phyloP scores from a whole-genome alignment of 2,888 invertebrate genomes.

The Meandrusa payeni region DNA sequence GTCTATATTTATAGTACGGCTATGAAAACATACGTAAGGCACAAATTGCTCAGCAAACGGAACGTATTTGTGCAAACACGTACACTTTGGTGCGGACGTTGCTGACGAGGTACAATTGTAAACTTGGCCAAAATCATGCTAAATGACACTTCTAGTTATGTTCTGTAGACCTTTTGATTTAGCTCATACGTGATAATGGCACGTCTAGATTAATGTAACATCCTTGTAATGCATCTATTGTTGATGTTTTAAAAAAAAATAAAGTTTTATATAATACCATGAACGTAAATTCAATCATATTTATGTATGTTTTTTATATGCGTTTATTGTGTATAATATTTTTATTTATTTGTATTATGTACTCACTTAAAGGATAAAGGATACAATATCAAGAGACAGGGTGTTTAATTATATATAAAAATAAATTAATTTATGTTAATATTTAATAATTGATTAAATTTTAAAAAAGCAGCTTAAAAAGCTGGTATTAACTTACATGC shows the following conservation, averaged over 20 bases:
- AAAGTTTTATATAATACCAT: no score
- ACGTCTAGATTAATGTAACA: slow-evolving; percentile 21
- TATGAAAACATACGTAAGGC: slow-evolving; percentile 44
- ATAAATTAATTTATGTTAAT: no score
- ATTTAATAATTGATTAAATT: no score
- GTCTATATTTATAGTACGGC: slow-evolving; percentile 56
- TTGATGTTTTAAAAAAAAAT: background rate
- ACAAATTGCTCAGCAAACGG: slow-evolving; percentile 31
- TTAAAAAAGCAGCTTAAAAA: no score
- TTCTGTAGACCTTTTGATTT: slow-evolving; percentile 14
- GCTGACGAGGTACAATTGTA: slow-evolving; percentile 42
- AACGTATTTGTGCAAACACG: slow-evolving; percentile 27
- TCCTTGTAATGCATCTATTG: slow-evolving; percentile 8
- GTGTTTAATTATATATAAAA: no score
- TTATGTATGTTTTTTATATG: no score
- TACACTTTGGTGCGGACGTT: slow-evolving; percentile 27
- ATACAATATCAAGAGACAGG: no score
- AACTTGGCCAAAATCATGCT: slow-evolving; percentile 23
- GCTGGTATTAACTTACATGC: no score
- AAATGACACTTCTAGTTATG: slow-evolving; percentile 9
- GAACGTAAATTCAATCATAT: no score
- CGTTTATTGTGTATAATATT: no score
- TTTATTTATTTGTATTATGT: no score
- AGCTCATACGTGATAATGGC: slow-evolving; percentile 26
- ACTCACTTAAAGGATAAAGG: no score